phyloP scores from a whole-genome alignment of 2,797 vertebrate genomes.

The Uromys caudimaculatus region DNA sequence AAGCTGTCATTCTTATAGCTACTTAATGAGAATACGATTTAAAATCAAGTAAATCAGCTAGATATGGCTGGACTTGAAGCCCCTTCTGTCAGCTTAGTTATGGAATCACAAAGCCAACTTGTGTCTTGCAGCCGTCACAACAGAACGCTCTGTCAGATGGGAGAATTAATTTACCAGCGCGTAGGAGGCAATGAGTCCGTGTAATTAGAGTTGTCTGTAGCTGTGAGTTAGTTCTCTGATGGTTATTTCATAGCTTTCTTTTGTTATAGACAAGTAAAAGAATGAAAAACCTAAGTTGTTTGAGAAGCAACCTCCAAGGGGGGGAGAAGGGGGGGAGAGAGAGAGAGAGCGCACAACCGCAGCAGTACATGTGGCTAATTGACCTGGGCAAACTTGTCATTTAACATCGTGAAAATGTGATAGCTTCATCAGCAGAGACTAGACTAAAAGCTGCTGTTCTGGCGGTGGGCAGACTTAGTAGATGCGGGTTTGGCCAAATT shows the following conservation, averaged over 20 bases:
- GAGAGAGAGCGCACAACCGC: background rate
- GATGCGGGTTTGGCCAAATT: background rate
- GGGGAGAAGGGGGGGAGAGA: background rate
- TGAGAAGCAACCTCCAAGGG: constrained; percentile 9
- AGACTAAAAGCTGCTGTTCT: background rate
- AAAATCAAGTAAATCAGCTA: constrained; percentile 81
- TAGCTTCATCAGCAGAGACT: background rate
- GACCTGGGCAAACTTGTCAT: background rate
- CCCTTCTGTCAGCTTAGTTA: constrained; percentile 70
- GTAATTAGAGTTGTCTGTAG: constrained; percentile 60
- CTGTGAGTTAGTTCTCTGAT: constrained; percentile 32
- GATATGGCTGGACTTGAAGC: constrained; percentile 69
- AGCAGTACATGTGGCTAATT: background rate
- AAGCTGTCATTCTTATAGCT: constrained; percentile 72
- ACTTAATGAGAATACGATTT: constrained; percentile 74
- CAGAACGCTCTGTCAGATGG: constrained; percentile 57
- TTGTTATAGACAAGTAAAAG: constrained; percentile 58
- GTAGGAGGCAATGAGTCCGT: constrained; percentile 5
- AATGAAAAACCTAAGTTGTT: constrained; percentile 29
- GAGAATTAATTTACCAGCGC: constrained; percentile 12
- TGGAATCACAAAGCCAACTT: background rate
- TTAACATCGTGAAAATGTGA: fast-evolving
- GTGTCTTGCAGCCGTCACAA: background rate
- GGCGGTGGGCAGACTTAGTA: background rate
- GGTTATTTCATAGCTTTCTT: constrained; percentile 40